Evolutionary conservation across 2,113 vertebrate genomes (phyloP).

Genomic region (Petaurus breviceps): DNA sequence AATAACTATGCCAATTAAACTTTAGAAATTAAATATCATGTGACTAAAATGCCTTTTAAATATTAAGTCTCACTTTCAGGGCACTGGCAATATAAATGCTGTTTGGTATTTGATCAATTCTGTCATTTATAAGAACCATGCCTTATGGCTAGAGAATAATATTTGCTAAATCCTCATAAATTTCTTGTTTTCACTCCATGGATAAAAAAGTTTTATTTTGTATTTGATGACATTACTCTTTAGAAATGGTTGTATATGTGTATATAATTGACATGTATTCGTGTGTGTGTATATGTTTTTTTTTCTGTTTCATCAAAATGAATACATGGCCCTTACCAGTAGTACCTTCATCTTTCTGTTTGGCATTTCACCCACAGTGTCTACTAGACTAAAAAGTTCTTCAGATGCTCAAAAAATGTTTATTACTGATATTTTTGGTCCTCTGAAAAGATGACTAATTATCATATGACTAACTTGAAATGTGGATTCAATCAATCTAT

Average conservation of each 20-base stretch:
- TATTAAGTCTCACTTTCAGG: neutral
- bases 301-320: neutral
- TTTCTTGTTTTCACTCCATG: neutral
- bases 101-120: neutral
- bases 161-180: neutral
- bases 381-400: neutral
- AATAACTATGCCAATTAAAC: neutral
- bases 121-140: neutral
- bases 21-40: neutral
- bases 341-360: neutral
- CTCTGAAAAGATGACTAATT: neutral
- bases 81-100: neutral
- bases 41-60: neutral
- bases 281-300: neutral
- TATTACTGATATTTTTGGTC: neutral
- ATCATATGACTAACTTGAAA: neutral
- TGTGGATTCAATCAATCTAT: neutral
- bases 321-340: neutral
- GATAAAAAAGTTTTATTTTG: neutral
- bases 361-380: neutral
- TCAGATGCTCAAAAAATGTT: neutral
- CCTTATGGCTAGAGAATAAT: neutral
- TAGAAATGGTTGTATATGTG: neutral
- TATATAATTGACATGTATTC: neutral
- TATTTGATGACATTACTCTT: neutral